Evolutionary conservation across 2,888 invertebrate species (phyloP).

Genomic region (Scrobipalpa costella): DNA sequence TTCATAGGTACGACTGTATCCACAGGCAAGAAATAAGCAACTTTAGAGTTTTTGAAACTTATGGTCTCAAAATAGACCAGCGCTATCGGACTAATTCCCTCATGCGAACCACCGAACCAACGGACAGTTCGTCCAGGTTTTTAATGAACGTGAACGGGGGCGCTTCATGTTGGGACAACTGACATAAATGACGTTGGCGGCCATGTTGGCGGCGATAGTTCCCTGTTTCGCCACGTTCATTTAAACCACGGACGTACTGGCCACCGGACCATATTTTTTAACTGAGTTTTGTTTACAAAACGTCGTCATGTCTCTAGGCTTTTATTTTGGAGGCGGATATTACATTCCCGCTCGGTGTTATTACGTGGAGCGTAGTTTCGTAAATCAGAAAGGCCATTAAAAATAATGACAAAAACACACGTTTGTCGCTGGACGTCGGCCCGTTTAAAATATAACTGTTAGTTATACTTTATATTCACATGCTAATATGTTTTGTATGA

Average conservation of each 20-base stretch:
- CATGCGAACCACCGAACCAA: too few species aligned
- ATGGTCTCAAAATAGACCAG: too few species aligned
- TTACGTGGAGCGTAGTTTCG: constrained; percentile 41
- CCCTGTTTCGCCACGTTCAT: too few species aligned
- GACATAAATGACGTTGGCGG: too few species aligned
- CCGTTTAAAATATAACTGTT: background rate
- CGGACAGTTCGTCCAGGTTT: too few species aligned
- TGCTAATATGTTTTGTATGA: background rate
- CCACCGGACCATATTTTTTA: constrained; percentile 65
- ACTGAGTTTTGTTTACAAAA: constrained; percentile 64
- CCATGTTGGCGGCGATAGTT: too few species aligned
- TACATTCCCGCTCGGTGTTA: constrained; percentile 37
- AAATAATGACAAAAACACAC: constrained; percentile 57
- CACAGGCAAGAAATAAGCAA: too few species aligned
- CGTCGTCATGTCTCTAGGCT: constrained; percentile 50
- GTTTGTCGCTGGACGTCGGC: constrained; percentile 25
- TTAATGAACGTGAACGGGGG: too few species aligned
- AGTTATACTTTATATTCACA: background rate
- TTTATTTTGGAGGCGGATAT: constrained; percentile 36
- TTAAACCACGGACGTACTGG: constrained; percentile 52
- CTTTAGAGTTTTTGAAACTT: too few species aligned
- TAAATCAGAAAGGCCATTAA: constrained; percentile 59
- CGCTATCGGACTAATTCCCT: too few species aligned
- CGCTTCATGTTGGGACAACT: too few species aligned
- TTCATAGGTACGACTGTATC: too few species aligned